These are phyloP conservation scores for Strigamia maritima DNA, from an alignment of 2,888 invertebrate genomes.

Conservation along the genomic window DNA sequence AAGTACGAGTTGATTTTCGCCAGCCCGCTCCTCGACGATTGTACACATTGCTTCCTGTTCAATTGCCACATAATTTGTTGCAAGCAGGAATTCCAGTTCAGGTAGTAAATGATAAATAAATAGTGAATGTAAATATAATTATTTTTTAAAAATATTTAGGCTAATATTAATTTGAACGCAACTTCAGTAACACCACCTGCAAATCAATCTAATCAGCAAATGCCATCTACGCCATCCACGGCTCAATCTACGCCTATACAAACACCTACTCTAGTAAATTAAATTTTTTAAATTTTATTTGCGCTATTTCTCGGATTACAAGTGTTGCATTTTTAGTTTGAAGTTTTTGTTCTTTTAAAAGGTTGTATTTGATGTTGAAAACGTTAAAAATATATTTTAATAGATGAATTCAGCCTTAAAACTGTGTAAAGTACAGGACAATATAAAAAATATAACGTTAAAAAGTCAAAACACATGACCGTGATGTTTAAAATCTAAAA, in stretches of 20 bases:
- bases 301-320: too few species aligned
- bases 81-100: slow-evolving; percentile 66
- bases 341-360: too few species aligned
- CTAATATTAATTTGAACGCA: slow-evolving; percentile 47
- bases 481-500: too few species aligned
- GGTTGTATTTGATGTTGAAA: too few species aligned
- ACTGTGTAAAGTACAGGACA: too few species aligned
- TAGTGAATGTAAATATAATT: background rate
- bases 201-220: slow-evolving; percentile 35
- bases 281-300: background rate
- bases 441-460: too few species aligned
- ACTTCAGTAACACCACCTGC: slow-evolving; percentile 41
- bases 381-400: too few species aligned
- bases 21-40: slow-evolving; percentile 67
- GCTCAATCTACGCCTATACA: background rate
- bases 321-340: too few species aligned
- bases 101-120: slow-evolving; percentile 51
- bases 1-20: slow-evolving; percentile 71
- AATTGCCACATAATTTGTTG: slow-evolving; percentile 66
- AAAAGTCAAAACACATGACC: too few species aligned
- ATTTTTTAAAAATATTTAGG: slow-evolving; percentile 43
- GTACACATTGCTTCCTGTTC: slow-evolving; percentile 64
- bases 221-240: background rate
- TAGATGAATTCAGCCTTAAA: too few species aligned
- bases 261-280: background rate